A percentile compares a stretch with the other conserved stretches of the same genome.
Conservation (phyloP, 2,797 vertebrate species). For the Chelidonichthys spinosus region DNA sequence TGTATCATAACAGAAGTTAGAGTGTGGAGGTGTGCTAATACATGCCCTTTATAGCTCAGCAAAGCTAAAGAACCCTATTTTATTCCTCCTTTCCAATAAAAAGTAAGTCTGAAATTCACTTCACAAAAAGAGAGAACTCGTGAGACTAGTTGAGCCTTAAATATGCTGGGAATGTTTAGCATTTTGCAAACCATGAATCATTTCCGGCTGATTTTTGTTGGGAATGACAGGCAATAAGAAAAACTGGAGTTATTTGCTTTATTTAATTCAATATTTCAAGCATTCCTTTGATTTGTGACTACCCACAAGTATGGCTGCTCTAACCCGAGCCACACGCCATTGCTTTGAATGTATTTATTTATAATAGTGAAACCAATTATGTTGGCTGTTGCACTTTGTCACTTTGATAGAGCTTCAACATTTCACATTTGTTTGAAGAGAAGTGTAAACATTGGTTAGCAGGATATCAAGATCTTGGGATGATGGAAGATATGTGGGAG, state of each 20-base stretch:
- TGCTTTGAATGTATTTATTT: not conserved
- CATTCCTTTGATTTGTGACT: not conserved
- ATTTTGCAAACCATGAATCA: too few relatives aligned
- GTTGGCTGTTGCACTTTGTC: not conserved
- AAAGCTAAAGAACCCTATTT: too few relatives aligned
- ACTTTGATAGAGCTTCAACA: constrained; percentile 1
- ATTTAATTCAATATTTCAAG: not conserved
- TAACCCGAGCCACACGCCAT: not conserved
- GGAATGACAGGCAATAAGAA: too few relatives aligned
- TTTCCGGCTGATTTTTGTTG: too few relatives aligned
- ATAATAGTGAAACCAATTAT: not conserved
- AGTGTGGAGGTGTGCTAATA: too few relatives aligned
- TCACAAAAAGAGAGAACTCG: too few relatives aligned
- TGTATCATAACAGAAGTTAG: not conserved
- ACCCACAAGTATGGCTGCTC: not conserved
- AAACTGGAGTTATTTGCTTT: not conserved
- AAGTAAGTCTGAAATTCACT: not conserved
- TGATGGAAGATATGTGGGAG: constrained; percentile 15
- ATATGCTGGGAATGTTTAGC: too few relatives aligned
- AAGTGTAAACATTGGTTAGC: constrained; percentile 24
- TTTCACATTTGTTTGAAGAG: constrained; percentile 18
- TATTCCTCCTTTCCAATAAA: too few relatives aligned
- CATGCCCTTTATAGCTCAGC: too few relatives aligned
- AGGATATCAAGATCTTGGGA: constrained; percentile 16
- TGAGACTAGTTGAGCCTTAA: too few relatives aligned